Evolutionary conservation across 2,113 vertebrate genomes (phyloP), one percentile per base, ranked within the genome.

Genomic region (Notarius quadriscutis): DNA sequence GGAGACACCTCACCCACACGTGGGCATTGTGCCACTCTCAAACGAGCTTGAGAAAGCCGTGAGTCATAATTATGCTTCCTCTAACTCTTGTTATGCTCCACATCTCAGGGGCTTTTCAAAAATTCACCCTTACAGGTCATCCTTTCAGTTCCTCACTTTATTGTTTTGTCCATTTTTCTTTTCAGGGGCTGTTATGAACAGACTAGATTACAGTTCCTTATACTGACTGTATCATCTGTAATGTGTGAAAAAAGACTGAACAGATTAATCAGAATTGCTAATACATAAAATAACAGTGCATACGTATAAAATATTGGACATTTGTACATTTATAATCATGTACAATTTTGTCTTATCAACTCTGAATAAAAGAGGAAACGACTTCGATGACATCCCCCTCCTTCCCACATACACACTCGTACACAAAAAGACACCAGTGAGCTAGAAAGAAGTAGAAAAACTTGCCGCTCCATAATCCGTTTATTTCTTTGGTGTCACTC

Each of bases 31-130:
- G 30, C 51, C 74, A 7, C 4, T 12, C 81, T 83, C 80, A 57
- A 83, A 67, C 51, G 14, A 57, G 62, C 55, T 77, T 48, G n/a
- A 83, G 58, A 86, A 17, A 18, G 22, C 63, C 34, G 27, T 86
- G 89, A 87, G 58, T 87, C 86, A 87, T 58, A 84, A 65, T 78
- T 67, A 57, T 30, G 30, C 34, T 87, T 87, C 86, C 81, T 65
- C 86, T 72, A 7, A 53, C 69, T n/a, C 30, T 62, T 58, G 6
- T 12, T 63, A 57, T 71, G 77, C 55, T 63, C 77, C 51, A 60
- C 60, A 50, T 34, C 81, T 34, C 34, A 0, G 27, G 81, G 81
- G 53, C n/a, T 82, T 82, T 65, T 60, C 25, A n/a, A 78, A 82
- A 50, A 53, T 27, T 77, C 51, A 77, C 58, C 27, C 74, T 51